Evolutionary conservation across 2,888 invertebrate genomes (phyloP), one percentile per base, ranked within the genome.

Genomic region (Ctena decussata): DNA sequence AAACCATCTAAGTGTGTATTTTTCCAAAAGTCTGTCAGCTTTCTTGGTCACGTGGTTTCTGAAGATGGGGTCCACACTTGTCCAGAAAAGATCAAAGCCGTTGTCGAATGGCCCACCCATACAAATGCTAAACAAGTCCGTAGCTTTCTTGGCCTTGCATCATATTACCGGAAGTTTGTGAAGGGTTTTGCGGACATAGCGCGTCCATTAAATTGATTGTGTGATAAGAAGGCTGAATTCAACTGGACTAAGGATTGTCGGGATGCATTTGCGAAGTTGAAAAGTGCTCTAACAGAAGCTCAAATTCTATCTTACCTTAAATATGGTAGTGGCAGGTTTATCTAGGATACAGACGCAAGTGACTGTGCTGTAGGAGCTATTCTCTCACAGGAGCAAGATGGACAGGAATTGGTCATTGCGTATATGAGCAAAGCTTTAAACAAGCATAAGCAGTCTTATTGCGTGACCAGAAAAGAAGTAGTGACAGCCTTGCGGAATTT

Each of bases 241-340:
- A 21, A n/a, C 0, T 86, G 86, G 80, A 81, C 0, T 8, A 75
- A 86, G 2, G 75, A 84, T 0, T 86, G 81, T 30, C 60, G 70
- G 12, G 30, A 12, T 8, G 15, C 81, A n/a, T 84, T 86, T 71
- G 71, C 80, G 11, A 32, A 30, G 21, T 21, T 83, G 1, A 83
- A 78, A 35, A 27, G 24, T 30, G 53, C 71, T 0, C 57, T 86
- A 0, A 74, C 60, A 30, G 6, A 44, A 30, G 46, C 49, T 32
- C 73, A 44, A 39, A 46, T 73, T 49, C 73, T 73, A 18, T 44
- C 39, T 6, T 73, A 49, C 30, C 73, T n/a, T n/a, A 49, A 49
- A 30, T 49, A 30, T 46, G 73, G 35, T 32, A 18, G 27, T 15
- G 70, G 53, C 0, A 27, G 46, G 27, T 73, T 46, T 46, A 73